Evolutionary conservation across 2,797 vertebrate genomes (phyloP).

Genomic region (Macropodus opercularis): DNA sequence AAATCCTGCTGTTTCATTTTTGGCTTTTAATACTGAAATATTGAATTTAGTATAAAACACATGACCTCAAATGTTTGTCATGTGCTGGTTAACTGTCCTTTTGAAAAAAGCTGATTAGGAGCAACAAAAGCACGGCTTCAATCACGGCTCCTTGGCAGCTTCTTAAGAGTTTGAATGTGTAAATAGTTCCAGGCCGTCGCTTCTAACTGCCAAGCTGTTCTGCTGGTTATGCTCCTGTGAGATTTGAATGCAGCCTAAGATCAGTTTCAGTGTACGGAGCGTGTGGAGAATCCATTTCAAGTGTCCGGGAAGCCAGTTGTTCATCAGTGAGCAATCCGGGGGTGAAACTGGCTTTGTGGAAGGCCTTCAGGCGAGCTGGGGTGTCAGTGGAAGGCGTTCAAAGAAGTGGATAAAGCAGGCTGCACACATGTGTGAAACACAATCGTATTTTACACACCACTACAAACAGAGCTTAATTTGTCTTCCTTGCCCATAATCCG

Average conservation of each 20-base stretch:
- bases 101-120: conserved; percentile 30
- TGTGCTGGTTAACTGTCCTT: conserved; percentile 4
- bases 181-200: conserved; percentile 32
- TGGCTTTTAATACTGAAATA: neutral
- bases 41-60: neutral
- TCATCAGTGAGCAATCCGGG: conserved; percentile 47
- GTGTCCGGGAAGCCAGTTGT: conserved; percentile 44
- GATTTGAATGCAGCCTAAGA: conserved; percentile 46
- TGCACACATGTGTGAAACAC: conserved; percentile 30
- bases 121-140: conserved; percentile 30
- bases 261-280: conserved; percentile 44
- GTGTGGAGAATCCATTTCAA: conserved; percentile 53
- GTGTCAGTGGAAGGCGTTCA: conserved; percentile 50
- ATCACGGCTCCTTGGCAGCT: conserved; percentile 31
- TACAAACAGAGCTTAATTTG: conserved; percentile 63
- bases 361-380: conserved; percentile 42
- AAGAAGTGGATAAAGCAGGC: conserved; percentile 41
- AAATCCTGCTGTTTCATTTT: neutral
- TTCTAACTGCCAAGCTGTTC: conserved; percentile 51
- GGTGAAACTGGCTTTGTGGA: conserved; percentile 43
- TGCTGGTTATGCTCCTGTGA: conserved; percentile 40
- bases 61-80: neutral
- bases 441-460: conserved; percentile 63
- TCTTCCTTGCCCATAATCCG: conserved; percentile 62
- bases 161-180: conserved; percentile 35